Percentiles rank a stretch among this genome's conserved stretches.
Evolutionary conservation across 2,797 vertebrate species (phyloP).

Genomic region (Lutjanus argentimaculatus): DNA sequence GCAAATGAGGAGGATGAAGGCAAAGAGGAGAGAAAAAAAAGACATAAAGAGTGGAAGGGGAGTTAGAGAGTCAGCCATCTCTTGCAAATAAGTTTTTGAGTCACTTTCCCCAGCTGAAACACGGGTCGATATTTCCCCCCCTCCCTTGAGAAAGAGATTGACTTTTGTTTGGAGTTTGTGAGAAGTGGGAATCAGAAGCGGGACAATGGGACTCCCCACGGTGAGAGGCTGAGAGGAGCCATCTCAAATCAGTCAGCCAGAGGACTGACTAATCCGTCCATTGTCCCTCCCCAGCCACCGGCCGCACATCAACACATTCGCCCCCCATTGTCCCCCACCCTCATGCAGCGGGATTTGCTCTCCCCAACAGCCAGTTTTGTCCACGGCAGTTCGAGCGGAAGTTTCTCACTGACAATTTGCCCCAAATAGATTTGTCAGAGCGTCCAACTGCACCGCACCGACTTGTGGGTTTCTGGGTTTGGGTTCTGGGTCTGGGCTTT

Average conservation of each 20-base stretch:
- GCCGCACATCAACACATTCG: constrained; percentile 98
- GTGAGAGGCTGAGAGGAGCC: constrained; percentile 99
- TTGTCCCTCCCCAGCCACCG: constrained; percentile 97
- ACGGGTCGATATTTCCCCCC: constrained; percentile 91
- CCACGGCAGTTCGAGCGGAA: constrained; percentile 99
- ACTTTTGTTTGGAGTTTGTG: constrained; percentile 99
- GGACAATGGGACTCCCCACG: constrained; percentile 99
- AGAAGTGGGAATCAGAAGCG: constrained; percentile 99
- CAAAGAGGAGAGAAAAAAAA: constrained; percentile 49
- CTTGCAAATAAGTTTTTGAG: constrained; percentile 87
- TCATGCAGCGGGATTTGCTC: constrained; percentile 99
- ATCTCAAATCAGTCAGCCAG: constrained; percentile 99
- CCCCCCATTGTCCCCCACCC: constrained; percentile 96
- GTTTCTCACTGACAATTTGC: constrained; percentile 99
- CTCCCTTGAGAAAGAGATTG: constrained; percentile 99
- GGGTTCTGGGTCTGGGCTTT: constrained; percentile 76
- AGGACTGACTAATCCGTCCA: constrained; percentile 99
- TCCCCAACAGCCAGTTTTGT: constrained; percentile 99
- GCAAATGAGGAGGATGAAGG: constrained; percentile 72
- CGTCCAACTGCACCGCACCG: constrained; percentile 88
- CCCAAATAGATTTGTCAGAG: constrained; percentile 99
- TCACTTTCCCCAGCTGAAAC: constrained; percentile 95
- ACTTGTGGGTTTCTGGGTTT: constrained; percentile 77
- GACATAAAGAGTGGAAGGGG: constrained; percentile 67
- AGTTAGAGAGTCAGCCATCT: constrained; percentile 83